Evolutionary conservation across 2,888 invertebrate genomes (phyloP), one percentile per base, ranked within the genome.

Genomic region (Zootermopsis nevadensis): DNA sequence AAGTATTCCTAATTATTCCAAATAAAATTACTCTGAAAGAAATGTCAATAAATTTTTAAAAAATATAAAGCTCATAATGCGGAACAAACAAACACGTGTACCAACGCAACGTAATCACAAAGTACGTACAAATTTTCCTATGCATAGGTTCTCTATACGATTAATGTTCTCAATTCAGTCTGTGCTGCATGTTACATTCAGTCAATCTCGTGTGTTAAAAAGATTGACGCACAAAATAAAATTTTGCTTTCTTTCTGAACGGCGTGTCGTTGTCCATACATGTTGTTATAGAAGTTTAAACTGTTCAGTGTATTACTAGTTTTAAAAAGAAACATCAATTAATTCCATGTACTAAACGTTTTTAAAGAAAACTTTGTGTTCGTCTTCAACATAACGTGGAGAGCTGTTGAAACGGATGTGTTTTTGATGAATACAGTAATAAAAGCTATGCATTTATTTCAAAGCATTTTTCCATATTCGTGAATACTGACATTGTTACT

Each of bases 371-470:
- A 85, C 72, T 82, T 84, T 85, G 85, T 85, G 85, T 85, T 85
- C 81, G 84, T 85, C 84, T 83, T 60, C 77, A 84, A 77, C 80
- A 83, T 77, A 72, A 77, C 83, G 77, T 83, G 82, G 83, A 84
- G 77, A 83, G 79, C 82, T 85, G 83, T 82, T 83, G 83, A 84
- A 83, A 83, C 83, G 82, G 82, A 83, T 83, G 90, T 90, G 90
- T 90, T 93, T 91, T 93, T 93, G 93, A 90, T 85, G 85, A 91
- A 92, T 93, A 92, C 92, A 93, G 92, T 93, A 93, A 93, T 93
- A 93, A 93, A 77, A 93, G 93, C 93, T 93, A 93, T 93, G 93
- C 93, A 93, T 93, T 93, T 93, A 93, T 93, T 93, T 93, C 48
- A 35, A 76, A 79, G 81, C 77, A 48, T 83, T 82, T 83, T 83